Percentiles rank a stretch among this genome's conserved stretches.
Conservation (phyloP, 1,140 invertebrate genomes). For the Orchestia grillus region DNA sequence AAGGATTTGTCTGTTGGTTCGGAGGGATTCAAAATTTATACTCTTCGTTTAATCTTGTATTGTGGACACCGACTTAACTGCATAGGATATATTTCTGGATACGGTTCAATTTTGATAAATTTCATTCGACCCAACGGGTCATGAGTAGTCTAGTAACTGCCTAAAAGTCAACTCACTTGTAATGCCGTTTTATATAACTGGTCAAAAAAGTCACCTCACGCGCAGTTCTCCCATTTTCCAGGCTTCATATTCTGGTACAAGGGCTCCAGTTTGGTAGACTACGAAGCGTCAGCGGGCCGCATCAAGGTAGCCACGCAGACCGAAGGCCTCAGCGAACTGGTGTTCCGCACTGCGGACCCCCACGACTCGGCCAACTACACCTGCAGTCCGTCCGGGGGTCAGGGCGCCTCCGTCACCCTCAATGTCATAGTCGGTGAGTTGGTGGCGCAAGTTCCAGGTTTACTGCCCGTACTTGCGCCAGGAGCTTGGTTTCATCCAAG, state of each 20-base stretch:
- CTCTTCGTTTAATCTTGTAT: too few species aligned
- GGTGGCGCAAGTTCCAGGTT: background rate
- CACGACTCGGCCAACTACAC: constrained; percentile 66
- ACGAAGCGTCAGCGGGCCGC: constrained; percentile 9
- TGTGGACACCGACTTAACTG: too few species aligned
- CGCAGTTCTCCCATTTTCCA: background rate
- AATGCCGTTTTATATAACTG: too few species aligned
- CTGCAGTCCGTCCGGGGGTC: constrained; percentile 64
- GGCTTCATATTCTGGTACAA: constrained; percentile 50
- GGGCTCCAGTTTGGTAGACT: background rate
- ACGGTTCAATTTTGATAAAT: too few species aligned
- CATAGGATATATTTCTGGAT: too few species aligned
- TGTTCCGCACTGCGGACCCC: background rate
- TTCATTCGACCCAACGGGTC: too few species aligned
- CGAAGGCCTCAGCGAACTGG: constrained; percentile 28
- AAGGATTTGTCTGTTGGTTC: too few species aligned
- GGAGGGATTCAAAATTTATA: too few species aligned
- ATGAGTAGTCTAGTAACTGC: too few species aligned
- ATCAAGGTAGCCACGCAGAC: background rate
- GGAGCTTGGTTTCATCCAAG: too few species aligned
- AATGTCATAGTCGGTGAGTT: constrained; percentile 66
- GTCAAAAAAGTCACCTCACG: background rate
- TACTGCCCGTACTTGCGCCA: too few species aligned
- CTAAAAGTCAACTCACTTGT: too few species aligned
- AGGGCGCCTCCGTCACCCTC: constrained; percentile 60